A percentile compares a stretch with the other conserved stretches of the same genome.
These are phyloP conservation scores for Pongo abelii DNA, from an alignment of 2,113 vertebrate species.

Conservation along the genomic window DNA sequence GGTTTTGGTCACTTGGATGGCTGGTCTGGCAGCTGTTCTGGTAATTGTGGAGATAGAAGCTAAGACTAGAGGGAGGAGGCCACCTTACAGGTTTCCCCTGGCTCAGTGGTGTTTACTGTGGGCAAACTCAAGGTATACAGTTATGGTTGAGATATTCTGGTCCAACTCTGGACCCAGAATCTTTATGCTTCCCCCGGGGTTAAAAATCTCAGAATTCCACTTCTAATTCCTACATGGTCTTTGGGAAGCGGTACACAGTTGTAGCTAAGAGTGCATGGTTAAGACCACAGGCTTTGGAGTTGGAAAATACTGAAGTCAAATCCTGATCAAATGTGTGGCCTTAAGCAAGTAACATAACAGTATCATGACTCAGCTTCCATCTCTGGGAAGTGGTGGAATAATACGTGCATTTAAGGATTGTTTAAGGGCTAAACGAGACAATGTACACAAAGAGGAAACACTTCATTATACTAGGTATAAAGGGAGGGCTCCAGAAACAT, in stretches of 20 bases:
- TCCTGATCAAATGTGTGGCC: not conserved
- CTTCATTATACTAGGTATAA: not conserved
- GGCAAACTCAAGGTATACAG: not conserved
- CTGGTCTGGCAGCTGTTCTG: not conserved
- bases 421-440: not conserved
- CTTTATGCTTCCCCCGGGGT: not conserved
- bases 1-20: not conserved
- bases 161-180: not conserved
- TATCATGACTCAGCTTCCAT: not conserved
- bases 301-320: conserved; percentile 7
- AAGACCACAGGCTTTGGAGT: not conserved
- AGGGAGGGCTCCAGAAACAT: not conserved
- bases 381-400: not conserved
- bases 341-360: not conserved
- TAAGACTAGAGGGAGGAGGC: not conserved
- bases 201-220: not conserved
- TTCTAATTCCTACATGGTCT: not conserved
- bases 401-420: not conserved
- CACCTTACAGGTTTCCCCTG: not conserved
- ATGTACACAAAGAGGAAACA: not conserved
- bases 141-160: not conserved
- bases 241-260: not conserved
- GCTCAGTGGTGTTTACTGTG: not conserved
- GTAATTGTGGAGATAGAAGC: not conserved
- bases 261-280: not conserved